phyloP scores from a whole-genome alignment of 2,888 invertebrate genomes.

The Pandemis heparana region DNA sequence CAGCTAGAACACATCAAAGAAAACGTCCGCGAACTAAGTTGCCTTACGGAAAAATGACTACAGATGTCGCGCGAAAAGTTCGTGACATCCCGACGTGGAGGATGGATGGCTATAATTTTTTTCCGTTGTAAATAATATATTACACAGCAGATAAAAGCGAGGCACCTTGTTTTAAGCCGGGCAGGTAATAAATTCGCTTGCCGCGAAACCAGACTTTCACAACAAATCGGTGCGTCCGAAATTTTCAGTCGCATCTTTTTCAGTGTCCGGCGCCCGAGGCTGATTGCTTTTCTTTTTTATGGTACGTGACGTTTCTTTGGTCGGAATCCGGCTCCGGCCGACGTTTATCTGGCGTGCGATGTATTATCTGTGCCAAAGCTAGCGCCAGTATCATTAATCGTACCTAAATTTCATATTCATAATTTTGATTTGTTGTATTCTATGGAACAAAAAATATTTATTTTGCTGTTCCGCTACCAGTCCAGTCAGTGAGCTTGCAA shows the following conservation, averaged over 20 bases:
- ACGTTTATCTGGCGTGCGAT: slow-evolving; percentile 5
- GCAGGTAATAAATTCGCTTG: slow-evolving; percentile 44
- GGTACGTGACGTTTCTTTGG: slow-evolving; percentile 21
- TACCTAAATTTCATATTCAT: no score
- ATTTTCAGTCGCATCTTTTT: slow-evolving; percentile 67
- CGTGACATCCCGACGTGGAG: slow-evolving; percentile 37
- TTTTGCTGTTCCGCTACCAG: no score
- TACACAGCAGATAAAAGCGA: slow-evolving; percentile 34
- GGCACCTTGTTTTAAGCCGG: slow-evolving; percentile 40
- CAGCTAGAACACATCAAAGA: slow-evolving; percentile 14
- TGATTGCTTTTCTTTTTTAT: slow-evolving; percentile 37
- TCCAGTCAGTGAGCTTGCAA: no score
- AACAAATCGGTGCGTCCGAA: slow-evolving; percentile 66
- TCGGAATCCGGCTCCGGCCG: slow-evolving; percentile 6
- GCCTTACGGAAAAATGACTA: slow-evolving; percentile 25
- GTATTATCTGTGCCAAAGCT: neutral
- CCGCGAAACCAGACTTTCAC: slow-evolving; percentile 44
- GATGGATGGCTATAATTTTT: slow-evolving; percentile 41
- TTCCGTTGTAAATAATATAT: slow-evolving; percentile 41
- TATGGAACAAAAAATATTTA: no score
- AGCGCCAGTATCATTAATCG: neutral
- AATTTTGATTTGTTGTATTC: no score
- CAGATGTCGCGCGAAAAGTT: slow-evolving; percentile 38
- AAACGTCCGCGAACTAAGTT: slow-evolving; percentile 20
- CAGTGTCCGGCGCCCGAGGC: slow-evolving; percentile 58